phyloP scores from a whole-genome alignment of 2,888 invertebrate genomes.

The Nephrotoma flavescens region DNA sequence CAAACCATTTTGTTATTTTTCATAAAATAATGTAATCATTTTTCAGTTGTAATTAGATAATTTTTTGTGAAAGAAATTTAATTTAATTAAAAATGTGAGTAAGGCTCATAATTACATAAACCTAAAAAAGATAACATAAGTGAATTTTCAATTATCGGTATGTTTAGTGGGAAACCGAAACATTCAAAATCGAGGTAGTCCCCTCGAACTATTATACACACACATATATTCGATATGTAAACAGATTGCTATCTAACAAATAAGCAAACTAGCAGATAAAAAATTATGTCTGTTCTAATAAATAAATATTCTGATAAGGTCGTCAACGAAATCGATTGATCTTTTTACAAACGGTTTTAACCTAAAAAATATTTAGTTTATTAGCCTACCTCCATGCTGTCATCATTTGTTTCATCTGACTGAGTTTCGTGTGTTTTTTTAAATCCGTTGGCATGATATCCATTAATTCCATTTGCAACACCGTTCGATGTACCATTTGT shows the following conservation, averaged over 20 bases:
- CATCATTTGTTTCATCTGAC: not conserved
- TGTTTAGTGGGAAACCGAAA: not conserved
- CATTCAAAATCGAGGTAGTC: not conserved
- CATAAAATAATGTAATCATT: not conserved
- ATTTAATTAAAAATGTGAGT: not conserved
- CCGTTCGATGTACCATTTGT: not conserved
- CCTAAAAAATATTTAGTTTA: not conserved
- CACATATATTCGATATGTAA: not conserved
- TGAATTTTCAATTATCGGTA: not conserved
- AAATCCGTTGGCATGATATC: not conserved
- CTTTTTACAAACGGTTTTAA: not conserved
- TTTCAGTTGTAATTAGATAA: not conserved
- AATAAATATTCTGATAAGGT: not conserved
- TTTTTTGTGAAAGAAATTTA: not conserved
- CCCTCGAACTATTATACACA: not conserved
- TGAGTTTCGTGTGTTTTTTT: not conserved
- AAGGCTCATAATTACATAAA: not conserved
- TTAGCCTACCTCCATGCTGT: slow-evolving; percentile 1
- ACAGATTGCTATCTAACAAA: not conserved
- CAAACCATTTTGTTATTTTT: not conserved
- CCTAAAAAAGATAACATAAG: not conserved
- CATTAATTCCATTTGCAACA: not conserved
- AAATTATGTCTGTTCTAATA: not conserved
- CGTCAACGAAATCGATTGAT: not conserved
- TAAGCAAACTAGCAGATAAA: not conserved